Evolutionary conservation across 2,113 vertebrate species (phyloP).

Genomic region (Rhegmatorhina hoffmannsi): DNA sequence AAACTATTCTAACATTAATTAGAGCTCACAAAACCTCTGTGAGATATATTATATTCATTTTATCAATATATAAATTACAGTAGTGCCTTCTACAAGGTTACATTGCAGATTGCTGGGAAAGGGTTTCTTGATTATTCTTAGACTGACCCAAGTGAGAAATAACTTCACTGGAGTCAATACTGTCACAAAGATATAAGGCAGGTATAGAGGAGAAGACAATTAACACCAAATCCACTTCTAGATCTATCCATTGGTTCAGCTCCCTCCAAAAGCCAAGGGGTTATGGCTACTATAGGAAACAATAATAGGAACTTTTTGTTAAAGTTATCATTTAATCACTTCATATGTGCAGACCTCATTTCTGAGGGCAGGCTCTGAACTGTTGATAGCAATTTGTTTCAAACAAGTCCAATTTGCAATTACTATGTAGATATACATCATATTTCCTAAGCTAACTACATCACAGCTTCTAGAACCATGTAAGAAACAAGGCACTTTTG

Average conservation of each 20-base stretch:
- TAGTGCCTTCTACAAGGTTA: background rate
- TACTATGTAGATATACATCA: background rate
- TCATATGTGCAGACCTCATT: background rate
- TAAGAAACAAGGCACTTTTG: background rate
- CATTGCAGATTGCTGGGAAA: background rate
- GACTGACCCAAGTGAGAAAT: background rate
- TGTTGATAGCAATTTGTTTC: background rate
- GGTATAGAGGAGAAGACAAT: background rate
- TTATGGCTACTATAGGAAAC: background rate
- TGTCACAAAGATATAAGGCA: background rate
- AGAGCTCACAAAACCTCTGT: constrained; percentile 9
- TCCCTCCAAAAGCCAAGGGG: background rate
- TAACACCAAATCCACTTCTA: background rate
- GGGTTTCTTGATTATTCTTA: background rate
- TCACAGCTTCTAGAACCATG: background rate
- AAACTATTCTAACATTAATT: constrained; percentile 36
- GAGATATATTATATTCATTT: background rate
- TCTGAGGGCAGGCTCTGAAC: background rate
- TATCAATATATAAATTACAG: constrained; percentile 18
- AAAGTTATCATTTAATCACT: background rate
- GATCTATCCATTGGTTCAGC: background rate
- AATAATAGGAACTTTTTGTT: background rate
- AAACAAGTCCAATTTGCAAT: background rate
- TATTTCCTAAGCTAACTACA: background rate
- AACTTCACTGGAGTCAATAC: background rate